Evolutionary conservation across 1,140 invertebrate species (phyloP).

Genomic region (Drosophila parabipectinata): DNA sequence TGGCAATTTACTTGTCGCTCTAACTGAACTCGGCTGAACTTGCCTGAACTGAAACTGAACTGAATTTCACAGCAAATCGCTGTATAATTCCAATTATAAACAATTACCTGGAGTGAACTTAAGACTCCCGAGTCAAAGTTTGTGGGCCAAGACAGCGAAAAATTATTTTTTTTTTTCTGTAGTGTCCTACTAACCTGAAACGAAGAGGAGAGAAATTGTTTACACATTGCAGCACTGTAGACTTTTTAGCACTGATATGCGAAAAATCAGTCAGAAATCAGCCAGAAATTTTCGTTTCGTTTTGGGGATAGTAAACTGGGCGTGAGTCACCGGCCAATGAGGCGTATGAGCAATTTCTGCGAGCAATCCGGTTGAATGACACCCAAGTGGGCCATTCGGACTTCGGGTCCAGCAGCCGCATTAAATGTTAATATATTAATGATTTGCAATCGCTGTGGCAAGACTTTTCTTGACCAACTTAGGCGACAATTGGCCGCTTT

Average conservation of each 20-base stretch:
- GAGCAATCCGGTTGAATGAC: constrained; percentile 57
- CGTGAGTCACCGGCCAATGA: constrained; percentile 22
- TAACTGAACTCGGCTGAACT: constrained; percentile 26
- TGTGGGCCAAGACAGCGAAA: constrained; percentile 21
- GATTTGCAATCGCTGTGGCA: constrained; percentile 56
- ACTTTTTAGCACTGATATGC: constrained; percentile 67
- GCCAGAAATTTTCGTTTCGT: constrained; percentile 7
- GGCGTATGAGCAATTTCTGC: constrained; percentile 51
- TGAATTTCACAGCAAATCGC: constrained; percentile 74
- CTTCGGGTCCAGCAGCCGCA: constrained; percentile 15
- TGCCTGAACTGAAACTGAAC: constrained; percentile 26
- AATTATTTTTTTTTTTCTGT: constrained; percentile 9
- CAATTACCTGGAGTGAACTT: constrained; percentile 68
- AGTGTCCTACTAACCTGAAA: constrained; percentile 71
- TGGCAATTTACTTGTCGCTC: constrained; percentile 53
- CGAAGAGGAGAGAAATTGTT: constrained; percentile 61
- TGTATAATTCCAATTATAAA: constrained; percentile 72
- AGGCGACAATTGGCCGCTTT: constrained; percentile 72
- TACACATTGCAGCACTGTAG: constrained; percentile 19
- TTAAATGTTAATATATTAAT: constrained; percentile 76
- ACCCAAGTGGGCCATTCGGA: constrained; percentile 49
- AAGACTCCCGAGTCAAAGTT: constrained; percentile 53
- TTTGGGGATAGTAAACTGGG: constrained; percentile 26
- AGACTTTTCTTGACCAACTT: constrained; percentile 66
- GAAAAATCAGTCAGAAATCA: constrained; percentile 49